Evolutionary conservation across 2,888 invertebrate species (phyloP).

Genomic region (Yponomeuta sedellus): DNA sequence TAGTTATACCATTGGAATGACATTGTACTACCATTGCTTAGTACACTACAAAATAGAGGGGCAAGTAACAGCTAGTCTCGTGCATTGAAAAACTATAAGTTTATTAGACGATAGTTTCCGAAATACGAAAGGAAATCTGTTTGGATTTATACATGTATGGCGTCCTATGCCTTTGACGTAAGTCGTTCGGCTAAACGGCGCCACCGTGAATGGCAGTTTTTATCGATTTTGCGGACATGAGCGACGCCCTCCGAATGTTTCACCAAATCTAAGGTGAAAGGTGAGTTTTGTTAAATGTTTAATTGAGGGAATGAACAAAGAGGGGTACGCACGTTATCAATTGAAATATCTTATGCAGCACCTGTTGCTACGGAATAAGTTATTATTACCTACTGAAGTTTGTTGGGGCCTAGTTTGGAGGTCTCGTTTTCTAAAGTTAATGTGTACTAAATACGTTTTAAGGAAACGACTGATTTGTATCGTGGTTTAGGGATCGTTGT

Average conservation of each 20-base stretch:
- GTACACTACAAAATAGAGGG: neutral
- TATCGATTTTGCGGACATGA: neutral
- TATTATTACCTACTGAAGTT: neutral
- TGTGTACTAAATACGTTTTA: conserved; percentile 42
- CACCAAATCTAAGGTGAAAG: neutral
- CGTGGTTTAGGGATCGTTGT: conserved; percentile 54
- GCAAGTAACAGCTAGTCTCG: neutral
- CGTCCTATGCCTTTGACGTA: no score
- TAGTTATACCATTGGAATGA: no score
- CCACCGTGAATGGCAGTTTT: neutral
- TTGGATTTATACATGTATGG: no score
- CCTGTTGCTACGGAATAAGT: conserved; percentile 5
- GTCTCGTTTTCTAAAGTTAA: conserved; percentile 19
- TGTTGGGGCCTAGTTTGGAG: conserved; percentile 10
- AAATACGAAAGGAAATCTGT: no score
- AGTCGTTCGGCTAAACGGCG: no score
- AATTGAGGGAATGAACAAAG: neutral
- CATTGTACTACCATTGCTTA: no score
- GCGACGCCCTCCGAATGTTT: neutral
- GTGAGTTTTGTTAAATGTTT: conserved; percentile 9
- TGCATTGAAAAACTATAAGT: neutral
- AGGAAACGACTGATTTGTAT: conserved; percentile 68
- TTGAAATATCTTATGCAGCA: conserved; percentile 7
- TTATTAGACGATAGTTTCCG: no score
- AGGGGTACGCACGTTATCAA: neutral